Evolutionary conservation across 1,140 invertebrate species (phyloP).

Genomic region (Drosophila persimilis): DNA sequence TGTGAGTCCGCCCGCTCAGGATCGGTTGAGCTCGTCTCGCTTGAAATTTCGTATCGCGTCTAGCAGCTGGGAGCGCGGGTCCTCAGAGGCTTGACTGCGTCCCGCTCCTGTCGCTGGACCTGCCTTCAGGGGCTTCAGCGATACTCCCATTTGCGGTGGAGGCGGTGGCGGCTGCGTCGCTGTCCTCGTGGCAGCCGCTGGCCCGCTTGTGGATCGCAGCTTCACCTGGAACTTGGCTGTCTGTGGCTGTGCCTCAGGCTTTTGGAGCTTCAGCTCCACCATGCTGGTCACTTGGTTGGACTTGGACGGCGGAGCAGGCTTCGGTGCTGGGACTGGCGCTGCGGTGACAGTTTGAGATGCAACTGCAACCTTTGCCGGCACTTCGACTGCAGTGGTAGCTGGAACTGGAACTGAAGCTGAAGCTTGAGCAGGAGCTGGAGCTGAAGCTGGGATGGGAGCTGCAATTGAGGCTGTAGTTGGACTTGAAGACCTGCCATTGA

Average conservation of each 20-base stretch:
- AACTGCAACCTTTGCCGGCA: too few species aligned
- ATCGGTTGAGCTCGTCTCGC: conserved; percentile 68
- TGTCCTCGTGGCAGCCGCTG: conserved; percentile 6
- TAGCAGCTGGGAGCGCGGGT: conserved; percentile 87
- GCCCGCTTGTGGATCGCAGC: conserved; percentile 30
- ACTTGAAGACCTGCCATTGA: conserved; percentile 21
- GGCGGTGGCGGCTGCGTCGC: conserved; percentile 48
- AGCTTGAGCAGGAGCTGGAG: conserved; percentile 3
- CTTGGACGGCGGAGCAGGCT: conserved; percentile 19
- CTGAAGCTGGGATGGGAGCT: conserved; percentile 9
- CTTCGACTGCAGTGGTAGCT: background rate
- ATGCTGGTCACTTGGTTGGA: conserved; percentile 43
- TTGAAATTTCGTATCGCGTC: conserved; percentile 89
- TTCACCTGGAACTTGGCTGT: conserved; percentile 56
- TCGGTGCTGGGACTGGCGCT: conserved; percentile 20
- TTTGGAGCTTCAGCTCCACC: conserved; percentile 58
- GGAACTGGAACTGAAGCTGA: background rate
- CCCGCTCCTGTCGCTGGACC: conserved; percentile 43
- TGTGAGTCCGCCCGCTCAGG: conserved; percentile 31
- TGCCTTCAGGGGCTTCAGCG: conserved; percentile 73
- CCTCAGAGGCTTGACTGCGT: conserved; percentile 72
- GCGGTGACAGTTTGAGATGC: conserved; percentile 13
- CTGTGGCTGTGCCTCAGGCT: conserved; percentile 2
- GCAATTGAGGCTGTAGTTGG: conserved; percentile 5
- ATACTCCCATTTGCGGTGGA: conserved; percentile 83